Evolutionary conservation across 2,113 vertebrate species (phyloP).

Genomic region (Genyomyrus donnyi): DNA sequence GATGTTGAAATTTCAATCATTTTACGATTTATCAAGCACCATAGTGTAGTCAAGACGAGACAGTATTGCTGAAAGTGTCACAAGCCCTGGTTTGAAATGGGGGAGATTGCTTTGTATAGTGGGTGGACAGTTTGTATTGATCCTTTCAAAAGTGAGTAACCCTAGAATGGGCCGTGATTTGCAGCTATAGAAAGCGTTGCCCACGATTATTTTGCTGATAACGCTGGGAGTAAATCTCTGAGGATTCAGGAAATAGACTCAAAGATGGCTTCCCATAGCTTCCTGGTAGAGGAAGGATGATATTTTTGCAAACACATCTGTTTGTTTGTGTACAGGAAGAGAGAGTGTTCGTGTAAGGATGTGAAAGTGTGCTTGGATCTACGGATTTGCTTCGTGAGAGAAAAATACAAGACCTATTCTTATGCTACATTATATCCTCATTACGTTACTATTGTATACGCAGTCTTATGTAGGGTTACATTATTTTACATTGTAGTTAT

Average conservation of each 20-base stretch:
- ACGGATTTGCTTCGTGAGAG: background rate
- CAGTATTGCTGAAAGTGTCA: background rate
- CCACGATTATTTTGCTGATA: constrained; percentile 31
- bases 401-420: background rate
- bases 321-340: background rate
- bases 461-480: background rate
- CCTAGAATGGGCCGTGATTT: constrained; percentile 27
- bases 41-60: background rate
- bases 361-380: background rate
- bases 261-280: constrained; percentile 15
- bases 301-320: background rate
- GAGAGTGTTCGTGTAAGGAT: background rate
- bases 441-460: background rate
- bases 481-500: background rate
- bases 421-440: background rate
- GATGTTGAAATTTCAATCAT: background rate
- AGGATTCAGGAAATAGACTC: constrained; percentile 25
- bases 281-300: constrained; percentile 10
- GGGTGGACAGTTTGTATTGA: constrained; percentile 25
- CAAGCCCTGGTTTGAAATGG: background rate
- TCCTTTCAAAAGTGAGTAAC: constrained; percentile 25
- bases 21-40: background rate
- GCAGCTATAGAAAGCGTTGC: constrained; percentile 23
- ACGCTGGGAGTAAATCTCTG: constrained; percentile 31
- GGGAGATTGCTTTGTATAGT: constrained; percentile 19